A percentile compares a stretch with the other conserved stretches of the same genome.
Evolutionary conservation across 2,888 invertebrate genomes (phyloP).

Genomic region (Limnephilus marmoratus): DNA sequence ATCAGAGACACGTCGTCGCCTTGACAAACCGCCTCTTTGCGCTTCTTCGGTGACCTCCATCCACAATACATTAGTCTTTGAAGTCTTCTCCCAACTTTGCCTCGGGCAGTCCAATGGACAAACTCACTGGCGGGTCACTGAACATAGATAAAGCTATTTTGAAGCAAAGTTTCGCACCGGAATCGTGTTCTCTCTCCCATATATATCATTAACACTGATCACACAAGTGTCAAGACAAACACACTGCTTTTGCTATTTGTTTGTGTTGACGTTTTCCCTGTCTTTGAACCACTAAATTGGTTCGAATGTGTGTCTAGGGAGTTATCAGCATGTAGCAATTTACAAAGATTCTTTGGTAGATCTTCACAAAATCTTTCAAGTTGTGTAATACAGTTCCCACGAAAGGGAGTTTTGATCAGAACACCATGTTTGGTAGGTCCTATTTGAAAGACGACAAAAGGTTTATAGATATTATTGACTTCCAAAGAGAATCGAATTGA

Average conservation of each 20-base stretch:
- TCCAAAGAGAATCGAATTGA: too few relatives aligned
- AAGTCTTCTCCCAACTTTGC: too few relatives aligned
- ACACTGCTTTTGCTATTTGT: not conserved
- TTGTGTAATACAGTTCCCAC: not conserved
- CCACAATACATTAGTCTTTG: too few relatives aligned
- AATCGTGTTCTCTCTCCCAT: not conserved
- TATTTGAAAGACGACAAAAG: not conserved
- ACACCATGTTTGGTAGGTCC: not conserved
- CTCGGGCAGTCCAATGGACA: too few relatives aligned
- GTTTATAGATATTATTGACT: too few relatives aligned
- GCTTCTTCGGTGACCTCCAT: too few relatives aligned
- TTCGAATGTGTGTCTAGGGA: not conserved
- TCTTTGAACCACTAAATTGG: not conserved
- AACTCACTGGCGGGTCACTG: too few relatives aligned
- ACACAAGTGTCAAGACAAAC: not conserved
- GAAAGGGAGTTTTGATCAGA: too few relatives aligned
- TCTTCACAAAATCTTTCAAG: not conserved
- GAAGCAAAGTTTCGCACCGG: not conserved
- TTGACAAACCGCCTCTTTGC: too few relatives aligned
- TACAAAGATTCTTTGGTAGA: not conserved
- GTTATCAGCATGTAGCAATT: not conserved
- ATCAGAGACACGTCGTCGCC: too few relatives aligned
- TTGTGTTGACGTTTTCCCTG: not conserved
- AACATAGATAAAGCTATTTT: not conserved
- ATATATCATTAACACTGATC: not conserved